A percentile compares a stretch with the other conserved stretches of the same genome.
These are phyloP conservation scores for Drosophila novamexicana DNA, from an alignment of 1,140 invertebrate species.

Conservation along the genomic window DNA sequence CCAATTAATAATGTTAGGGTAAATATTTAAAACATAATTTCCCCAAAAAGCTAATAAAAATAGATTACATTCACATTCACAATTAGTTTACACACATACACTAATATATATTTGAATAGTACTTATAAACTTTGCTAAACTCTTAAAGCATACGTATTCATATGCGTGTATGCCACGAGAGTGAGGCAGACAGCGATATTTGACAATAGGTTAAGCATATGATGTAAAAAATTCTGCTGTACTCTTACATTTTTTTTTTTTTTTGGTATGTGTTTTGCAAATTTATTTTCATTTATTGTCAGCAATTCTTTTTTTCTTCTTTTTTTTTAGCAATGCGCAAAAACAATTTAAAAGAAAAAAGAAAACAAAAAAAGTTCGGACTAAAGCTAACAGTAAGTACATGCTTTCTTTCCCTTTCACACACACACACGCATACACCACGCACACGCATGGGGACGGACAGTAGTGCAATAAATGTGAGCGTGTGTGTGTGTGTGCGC, in stretches of 20 bases:
- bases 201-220: conserved; percentile 8
- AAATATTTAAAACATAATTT: conserved; percentile 41
- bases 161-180: conserved; percentile 17
- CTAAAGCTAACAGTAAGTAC: conserved; percentile 55
- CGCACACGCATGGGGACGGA: conserved; percentile 55
- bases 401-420: conserved; percentile 34
- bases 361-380: conserved; percentile 21
- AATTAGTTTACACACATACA: conserved; percentile 23
- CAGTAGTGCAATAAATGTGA: conserved; percentile 36
- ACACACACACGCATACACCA: conserved; percentile 20
- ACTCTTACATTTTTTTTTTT: conserved; percentile 9
- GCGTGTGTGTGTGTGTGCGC: conserved; percentile 16
- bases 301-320: conserved; percentile 59
- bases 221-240: conserved; percentile 8
- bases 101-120: conserved; percentile 22
- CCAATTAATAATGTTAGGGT: conserved; percentile 25
- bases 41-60: conserved; percentile 59
- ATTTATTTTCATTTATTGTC: conserved; percentile 61
- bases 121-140: conserved; percentile 26
- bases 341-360: neutral
- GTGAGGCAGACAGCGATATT: conserved; percentile 25
- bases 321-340: conserved; percentile 38
- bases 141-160: conserved; percentile 6
- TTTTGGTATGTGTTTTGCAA: conserved; percentile 20
- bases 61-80: conserved; percentile 47